Conservation (phyloP, 2,113 vertebrate genomes). For the Tautogolabrus adspersus region DNA sequence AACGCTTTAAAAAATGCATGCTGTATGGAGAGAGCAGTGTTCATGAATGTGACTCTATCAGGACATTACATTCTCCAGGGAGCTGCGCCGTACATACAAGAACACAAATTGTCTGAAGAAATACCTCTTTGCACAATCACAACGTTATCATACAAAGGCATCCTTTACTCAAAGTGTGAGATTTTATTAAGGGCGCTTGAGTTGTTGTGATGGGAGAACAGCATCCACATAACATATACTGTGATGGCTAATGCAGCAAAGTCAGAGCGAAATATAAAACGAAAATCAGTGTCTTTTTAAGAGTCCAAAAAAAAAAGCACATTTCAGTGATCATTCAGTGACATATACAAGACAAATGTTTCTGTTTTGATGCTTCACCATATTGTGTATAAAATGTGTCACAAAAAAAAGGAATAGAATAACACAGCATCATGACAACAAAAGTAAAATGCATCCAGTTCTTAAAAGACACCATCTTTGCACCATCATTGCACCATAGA, state of each 20-base stretch:
- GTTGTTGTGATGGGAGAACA: conserved; percentile 6
- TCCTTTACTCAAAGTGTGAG: conserved; percentile 5
- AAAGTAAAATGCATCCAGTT: conserved; percentile 13
- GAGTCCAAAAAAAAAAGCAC: neutral
- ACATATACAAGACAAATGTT: conserved; percentile 1
- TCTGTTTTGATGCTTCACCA: conserved; percentile 5
- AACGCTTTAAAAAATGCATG: too few relatives aligned
- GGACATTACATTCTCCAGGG: too few relatives aligned
- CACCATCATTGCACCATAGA: neutral
- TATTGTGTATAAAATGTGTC: neutral
- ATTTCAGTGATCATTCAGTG: conserved; percentile 7
- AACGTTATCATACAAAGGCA: neutral
- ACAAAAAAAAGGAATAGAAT: conserved; percentile 30
- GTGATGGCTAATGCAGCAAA: conserved; percentile 6
- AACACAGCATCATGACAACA: conserved; percentile 2
- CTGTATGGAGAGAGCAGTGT: too few relatives aligned
- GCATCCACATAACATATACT: conserved; percentile 2
- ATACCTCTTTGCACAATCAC: too few relatives aligned
- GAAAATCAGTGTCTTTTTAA: neutral
- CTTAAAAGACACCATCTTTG: neutral
- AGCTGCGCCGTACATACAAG: too few relatives aligned
- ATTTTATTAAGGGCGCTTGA: conserved; percentile 48
- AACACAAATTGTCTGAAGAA: too few relatives aligned
- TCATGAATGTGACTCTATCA: too few relatives aligned
- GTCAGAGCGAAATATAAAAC: conserved; percentile 5